A percentile compares a stretch with the other conserved stretches of the same genome.
Conservation (phyloP, 2,888 invertebrate species). For the Beris chalybata region DNA sequence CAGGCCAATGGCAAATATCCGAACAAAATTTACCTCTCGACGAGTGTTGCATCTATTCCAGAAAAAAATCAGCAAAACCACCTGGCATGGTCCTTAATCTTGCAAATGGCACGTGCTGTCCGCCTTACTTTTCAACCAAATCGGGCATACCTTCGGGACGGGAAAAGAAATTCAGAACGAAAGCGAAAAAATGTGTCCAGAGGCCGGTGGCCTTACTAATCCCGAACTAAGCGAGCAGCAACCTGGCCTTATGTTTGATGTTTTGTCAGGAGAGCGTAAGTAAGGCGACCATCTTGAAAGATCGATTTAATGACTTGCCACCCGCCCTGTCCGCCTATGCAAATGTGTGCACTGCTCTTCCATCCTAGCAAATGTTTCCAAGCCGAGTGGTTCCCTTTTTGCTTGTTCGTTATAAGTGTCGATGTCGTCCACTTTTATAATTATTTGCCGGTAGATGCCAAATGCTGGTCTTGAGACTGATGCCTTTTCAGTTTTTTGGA, state of each 20-base stretch:
- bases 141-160: conserved; percentile 6
- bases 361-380: neutral
- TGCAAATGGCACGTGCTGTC: conserved; percentile 38
- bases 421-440: conserved; percentile 16
- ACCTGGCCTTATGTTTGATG: conserved; percentile 24
- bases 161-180: neutral
- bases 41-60: conserved; percentile 13
- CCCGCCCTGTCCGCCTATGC: conserved; percentile 27
- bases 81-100: conserved; percentile 37
- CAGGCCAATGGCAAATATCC: conserved; percentile 14
- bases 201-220: conserved; percentile 9
- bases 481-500: neutral
- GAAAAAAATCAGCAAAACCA: conserved; percentile 32
- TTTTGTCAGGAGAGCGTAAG: conserved; percentile 11
- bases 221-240: conserved; percentile 1
- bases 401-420: conserved; percentile 16
- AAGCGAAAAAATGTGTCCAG: conserved; percentile 11
- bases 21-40: neutral
- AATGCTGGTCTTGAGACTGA: conserved; percentile 15
- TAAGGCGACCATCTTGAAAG: conserved; percentile 11
- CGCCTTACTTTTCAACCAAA: conserved; percentile 30
- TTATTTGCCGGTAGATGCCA: conserved; percentile 15
- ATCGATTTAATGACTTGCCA: conserved; percentile 19
- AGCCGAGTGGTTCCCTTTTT: conserved; percentile 17
- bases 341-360: conserved; percentile 28